phyloP scores from a whole-genome alignment of 2,888 invertebrate species.

The Aphodius sticticus region DNA sequence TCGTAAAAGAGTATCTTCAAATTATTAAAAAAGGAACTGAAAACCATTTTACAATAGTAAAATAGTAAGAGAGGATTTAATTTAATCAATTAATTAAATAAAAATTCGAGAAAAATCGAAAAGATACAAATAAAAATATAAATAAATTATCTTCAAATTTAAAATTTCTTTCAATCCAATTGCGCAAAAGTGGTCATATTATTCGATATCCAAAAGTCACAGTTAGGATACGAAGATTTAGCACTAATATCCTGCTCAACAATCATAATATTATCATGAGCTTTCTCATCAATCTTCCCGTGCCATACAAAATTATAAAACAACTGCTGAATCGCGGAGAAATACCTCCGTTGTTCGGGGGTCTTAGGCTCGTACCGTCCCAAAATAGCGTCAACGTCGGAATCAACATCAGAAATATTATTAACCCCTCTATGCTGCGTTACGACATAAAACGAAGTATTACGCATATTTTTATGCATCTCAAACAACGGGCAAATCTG shows the following conservation, averaged over 20 bases:
- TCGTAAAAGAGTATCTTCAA: not conserved
- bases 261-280: slow-evolving; percentile 66
- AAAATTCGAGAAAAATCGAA: not conserved
- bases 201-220: slow-evolving; percentile 79
- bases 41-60: slow-evolving; percentile 7
- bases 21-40: slow-evolving; percentile 6
- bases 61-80: slow-evolving; percentile 5
- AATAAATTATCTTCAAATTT: not conserved
- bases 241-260: slow-evolving; percentile 77
- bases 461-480: slow-evolving; percentile 69
- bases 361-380: slow-evolving; percentile 73
- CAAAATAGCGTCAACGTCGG: slow-evolving; percentile 81
- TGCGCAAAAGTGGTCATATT: slow-evolving; percentile 78
- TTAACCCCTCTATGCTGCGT: slow-evolving; percentile 67
- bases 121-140: not conserved
- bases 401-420: slow-evolving; percentile 62
- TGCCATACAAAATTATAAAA: slow-evolving; percentile 85
- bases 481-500: slow-evolving; percentile 80
- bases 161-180: slow-evolving; percentile 67
- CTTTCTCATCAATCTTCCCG: slow-evolving; percentile 71
- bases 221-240: slow-evolving; percentile 72
- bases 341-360: slow-evolving; percentile 76
- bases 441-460: slow-evolving; percentile 78
- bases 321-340: slow-evolving; percentile 80
- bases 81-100: slow-evolving; percentile 17